phyloP scores from a whole-genome alignment of 2,113 vertebrate species.

The Dinomys branickii region DNA sequence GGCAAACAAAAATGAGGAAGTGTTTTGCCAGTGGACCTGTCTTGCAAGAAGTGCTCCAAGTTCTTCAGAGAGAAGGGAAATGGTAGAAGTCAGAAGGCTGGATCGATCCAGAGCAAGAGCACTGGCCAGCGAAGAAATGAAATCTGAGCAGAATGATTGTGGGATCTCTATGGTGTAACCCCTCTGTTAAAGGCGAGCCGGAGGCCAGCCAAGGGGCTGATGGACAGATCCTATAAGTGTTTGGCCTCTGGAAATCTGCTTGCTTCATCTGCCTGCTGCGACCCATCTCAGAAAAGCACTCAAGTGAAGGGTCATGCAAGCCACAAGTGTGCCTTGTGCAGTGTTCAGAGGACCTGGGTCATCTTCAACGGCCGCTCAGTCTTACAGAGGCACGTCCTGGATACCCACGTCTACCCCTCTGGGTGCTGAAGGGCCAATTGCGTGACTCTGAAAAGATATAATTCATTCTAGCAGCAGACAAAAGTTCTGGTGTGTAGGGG shows the following conservation, averaged over 20 bases:
- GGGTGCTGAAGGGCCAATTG: constrained; percentile 66
- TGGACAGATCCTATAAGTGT: constrained; percentile 79
- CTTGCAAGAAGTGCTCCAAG: neutral
- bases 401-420: constrained; percentile 78
- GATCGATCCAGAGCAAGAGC: neutral
- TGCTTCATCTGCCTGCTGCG: constrained; percentile 1
- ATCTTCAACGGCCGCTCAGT: constrained; percentile 83
- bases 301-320: constrained; percentile 73
- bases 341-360: constrained; percentile 83
- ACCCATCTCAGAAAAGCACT: constrained; percentile 81
- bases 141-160: neutral
- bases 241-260: constrained; percentile 53
- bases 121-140: constrained; percentile 58
- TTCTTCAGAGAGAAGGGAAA: neutral
- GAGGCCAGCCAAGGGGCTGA: neutral
- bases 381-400: constrained; percentile 75
- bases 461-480: constrained; percentile 77
- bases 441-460: constrained; percentile 84
- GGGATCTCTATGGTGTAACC: constrained; percentile 43
- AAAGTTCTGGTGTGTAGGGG: neutral
- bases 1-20: neutral
- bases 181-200: constrained; percentile 4
- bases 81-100: neutral
- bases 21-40: neutral
- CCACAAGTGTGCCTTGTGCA: constrained; percentile 67